Conservation (phyloP, 2,888 invertebrate species). For the Agonopterix subpropinquella region DNA sequence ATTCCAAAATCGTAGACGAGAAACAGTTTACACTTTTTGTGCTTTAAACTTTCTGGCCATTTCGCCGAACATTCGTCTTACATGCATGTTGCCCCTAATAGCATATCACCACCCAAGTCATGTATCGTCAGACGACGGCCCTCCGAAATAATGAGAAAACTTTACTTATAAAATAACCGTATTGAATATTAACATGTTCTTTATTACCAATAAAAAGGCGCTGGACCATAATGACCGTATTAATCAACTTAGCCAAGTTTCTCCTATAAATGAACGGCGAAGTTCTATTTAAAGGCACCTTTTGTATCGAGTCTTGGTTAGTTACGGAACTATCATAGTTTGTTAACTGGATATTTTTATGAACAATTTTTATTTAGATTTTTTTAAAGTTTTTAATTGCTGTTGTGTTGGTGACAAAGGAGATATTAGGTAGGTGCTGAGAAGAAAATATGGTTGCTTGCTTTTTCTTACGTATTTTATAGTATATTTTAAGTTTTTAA, state of each 20-base stretch:
- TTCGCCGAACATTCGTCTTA: too few species aligned
- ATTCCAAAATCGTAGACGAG: too few species aligned
- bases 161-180: slow-evolving; percentile 59
- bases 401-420: too few species aligned
- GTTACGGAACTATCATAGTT: slow-evolving; percentile 8
- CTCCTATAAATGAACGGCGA: background rate
- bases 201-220: slow-evolving; percentile 49
- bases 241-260: slow-evolving; percentile 30
- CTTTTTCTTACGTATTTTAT: too few species aligned
- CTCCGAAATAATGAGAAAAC: slow-evolving; percentile 52
- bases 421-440: too few species aligned
- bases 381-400: too few species aligned
- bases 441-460: too few species aligned
- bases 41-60: too few species aligned
- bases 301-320: slow-evolving; percentile 5
- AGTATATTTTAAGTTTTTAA: too few species aligned
- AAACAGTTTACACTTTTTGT: too few species aligned
- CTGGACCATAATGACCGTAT: slow-evolving; percentile 37
- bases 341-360: slow-evolving; percentile 1
- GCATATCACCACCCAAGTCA: slow-evolving; percentile 6
- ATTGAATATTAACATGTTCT: slow-evolving; percentile 64
- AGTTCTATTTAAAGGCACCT: slow-evolving; percentile 4
- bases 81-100: too few species aligned
- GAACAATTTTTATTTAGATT: too few species aligned
- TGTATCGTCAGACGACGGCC: slow-evolving; percentile 32